Evolutionary conservation across 1,140 invertebrate genomes (phyloP).

Genomic region (Trichoplusia ni): DNA sequence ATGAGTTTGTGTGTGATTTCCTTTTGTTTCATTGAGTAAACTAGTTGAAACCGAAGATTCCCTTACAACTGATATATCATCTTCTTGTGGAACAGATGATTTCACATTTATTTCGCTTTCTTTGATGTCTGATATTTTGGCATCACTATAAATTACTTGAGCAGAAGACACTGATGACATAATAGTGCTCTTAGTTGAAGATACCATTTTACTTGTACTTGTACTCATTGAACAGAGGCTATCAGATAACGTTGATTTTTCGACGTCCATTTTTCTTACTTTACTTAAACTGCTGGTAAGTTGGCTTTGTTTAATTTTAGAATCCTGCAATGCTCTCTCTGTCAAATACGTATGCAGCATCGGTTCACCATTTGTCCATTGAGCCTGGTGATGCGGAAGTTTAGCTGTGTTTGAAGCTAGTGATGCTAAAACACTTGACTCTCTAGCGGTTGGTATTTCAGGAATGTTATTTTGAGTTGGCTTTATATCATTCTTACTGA

Average conservation of each 20-base stretch:
- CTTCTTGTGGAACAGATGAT: conserved; percentile 27
- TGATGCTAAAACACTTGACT: conserved; percentile 84
- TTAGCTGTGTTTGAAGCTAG: conserved; percentile 85
- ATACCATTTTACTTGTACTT: conserved; percentile 29
- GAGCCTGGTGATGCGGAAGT: conserved; percentile 80
- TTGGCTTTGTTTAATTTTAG: conserved; percentile 88
- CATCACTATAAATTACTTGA: conserved; percentile 26
- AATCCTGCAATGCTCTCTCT: conserved; percentile 87
- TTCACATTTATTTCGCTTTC: conserved; percentile 33
- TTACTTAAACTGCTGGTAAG: conserved; percentile 63
- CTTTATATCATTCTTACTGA: conserved; percentile 79
- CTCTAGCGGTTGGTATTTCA: conserved; percentile 84
- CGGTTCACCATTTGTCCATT: conserved; percentile 83
- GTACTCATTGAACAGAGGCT: conserved; percentile 33
- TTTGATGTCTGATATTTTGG: conserved; percentile 35
- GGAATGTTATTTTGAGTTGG: conserved; percentile 48
- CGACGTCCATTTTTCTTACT: conserved; percentile 64
- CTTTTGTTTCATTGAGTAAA: conserved; percentile 43
- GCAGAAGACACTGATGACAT: conserved; percentile 29
- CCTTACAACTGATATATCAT: conserved; percentile 38
- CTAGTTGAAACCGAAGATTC: conserved; percentile 29
- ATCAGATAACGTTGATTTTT: conserved; percentile 52
- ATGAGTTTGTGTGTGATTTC: conserved; percentile 36
- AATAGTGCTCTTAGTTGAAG: conserved; percentile 28
- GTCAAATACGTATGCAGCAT: conserved; percentile 89